Evolutionary conservation across 2,113 vertebrate species (phyloP).

Genomic region (Notothenia rossii): DNA sequence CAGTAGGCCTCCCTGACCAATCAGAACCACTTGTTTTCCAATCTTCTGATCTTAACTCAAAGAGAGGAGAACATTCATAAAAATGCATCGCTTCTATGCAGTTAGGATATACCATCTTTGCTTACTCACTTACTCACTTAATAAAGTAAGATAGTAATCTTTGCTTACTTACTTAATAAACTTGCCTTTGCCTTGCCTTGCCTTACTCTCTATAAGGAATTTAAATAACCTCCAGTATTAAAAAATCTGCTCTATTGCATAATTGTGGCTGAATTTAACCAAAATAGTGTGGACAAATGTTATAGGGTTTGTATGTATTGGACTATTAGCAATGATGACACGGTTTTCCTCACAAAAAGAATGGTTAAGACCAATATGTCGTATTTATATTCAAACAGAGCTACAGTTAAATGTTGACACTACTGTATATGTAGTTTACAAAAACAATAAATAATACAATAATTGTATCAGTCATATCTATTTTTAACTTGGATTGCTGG

Average conservation of each 20-base stretch:
- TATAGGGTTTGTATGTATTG: not conserved
- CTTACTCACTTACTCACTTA: too few species aligned
- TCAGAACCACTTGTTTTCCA: constrained; percentile 5
- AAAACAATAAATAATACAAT: too few species aligned
- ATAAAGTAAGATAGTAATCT: too few species aligned
- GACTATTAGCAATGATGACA: not conserved
- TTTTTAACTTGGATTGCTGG: too few species aligned
- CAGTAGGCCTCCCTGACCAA: not conserved
- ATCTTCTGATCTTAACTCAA: not conserved
- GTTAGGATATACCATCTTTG: not conserved
- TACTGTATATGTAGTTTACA: too few species aligned
- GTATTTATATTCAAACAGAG: not conserved
- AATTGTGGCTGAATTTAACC: not conserved
- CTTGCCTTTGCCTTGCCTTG: too few species aligned
- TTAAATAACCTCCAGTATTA: not conserved
- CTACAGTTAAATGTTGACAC: not conserved
- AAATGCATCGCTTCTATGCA: not conserved
- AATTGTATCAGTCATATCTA: too few species aligned
- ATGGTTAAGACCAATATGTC: not conserved
- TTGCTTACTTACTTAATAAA: too few species aligned
- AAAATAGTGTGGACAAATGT: not conserved
- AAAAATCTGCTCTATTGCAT: not conserved
- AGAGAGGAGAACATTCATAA: not conserved
- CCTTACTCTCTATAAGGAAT: not conserved
- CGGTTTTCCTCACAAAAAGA: not conserved